A percentile compares a stretch with the other conserved stretches of the same genome.
These are phyloP conservation scores for Campylomormyrus numenius DNA, from an alignment of 2,113 vertebrate species.

Conservation along the genomic window DNA sequence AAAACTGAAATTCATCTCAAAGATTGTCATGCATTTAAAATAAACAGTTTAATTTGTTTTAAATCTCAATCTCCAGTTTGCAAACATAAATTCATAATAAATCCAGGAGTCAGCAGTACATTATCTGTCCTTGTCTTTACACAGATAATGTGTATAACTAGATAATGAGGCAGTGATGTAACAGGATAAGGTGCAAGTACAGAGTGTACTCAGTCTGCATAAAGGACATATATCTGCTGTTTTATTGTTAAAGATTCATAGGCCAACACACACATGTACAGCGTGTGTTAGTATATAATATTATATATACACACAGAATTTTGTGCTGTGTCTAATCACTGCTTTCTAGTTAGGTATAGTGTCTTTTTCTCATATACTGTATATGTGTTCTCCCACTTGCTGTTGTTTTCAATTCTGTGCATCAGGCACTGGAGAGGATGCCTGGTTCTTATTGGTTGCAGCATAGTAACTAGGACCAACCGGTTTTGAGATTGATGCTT, in stretches of 20 bases:
- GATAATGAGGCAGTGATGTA: background rate
- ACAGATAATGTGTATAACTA: background rate
- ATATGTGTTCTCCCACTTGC: background rate
- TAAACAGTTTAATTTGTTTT: background rate
- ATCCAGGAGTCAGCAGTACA: background rate
- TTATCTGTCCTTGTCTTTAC: background rate
- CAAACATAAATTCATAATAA: background rate
- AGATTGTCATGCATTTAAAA: background rate
- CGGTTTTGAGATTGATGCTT: background rate
- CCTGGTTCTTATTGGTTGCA: background rate
- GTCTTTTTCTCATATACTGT: background rate
- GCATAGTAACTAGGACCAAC: background rate
- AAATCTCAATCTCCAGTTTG: background rate
- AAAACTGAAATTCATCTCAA: no score
- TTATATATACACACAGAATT: background rate
- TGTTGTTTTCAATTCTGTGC: background rate
- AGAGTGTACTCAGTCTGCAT: background rate
- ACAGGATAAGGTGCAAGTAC: background rate
- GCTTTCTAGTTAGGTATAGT: background rate
- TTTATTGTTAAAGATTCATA: background rate
- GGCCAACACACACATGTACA: background rate
- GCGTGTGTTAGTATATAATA: background rate
- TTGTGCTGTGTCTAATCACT: background rate
- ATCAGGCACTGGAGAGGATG: background rate
- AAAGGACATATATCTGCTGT: background rate